Evolutionary conservation across 2,113 vertebrate genomes (phyloP), one percentile per base, ranked within the genome.

Genomic region (Cottus gobio): DNA sequence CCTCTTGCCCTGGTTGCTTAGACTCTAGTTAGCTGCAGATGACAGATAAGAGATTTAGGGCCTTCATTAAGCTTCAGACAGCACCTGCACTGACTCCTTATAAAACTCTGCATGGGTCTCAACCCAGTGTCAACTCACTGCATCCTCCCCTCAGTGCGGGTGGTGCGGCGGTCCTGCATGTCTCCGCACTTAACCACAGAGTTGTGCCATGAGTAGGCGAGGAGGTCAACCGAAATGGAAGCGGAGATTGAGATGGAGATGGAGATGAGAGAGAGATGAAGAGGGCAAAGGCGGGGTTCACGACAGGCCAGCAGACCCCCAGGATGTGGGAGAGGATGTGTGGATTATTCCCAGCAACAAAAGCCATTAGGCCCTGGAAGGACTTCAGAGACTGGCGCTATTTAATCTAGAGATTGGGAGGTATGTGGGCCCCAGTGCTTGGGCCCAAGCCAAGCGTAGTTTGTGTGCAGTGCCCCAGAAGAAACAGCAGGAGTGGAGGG

Each of bases 281-380:
- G 81, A 79, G 86, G 79, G 90, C 68, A 71, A 85, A 86, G 72
- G 82, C 72, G 57, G 89, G 89, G 82, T 89, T 89, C 90, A 74
- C 83, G 68, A 92, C 85, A 86, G 88, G 85, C 89, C 73, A 81
- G 83, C 60, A 39, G 84, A 94, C 93, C 93, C 94, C 93, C 90
- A 93, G 93, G 93, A 96, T 94, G 94, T 95, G 94, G 92, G 94
- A 95, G 94, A 95, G 95, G 95, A 96, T 95, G 94, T 95, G 94
- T 90, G 92, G 93, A 94, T 95, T 94, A 95, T 95, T 95, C 90
- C 91, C 91, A 94, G 94, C 93, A 95, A 95, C 95, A 95, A 95
- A 95, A 94, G 95, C 95, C 92, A 94, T 96, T 95, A 94, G 93
- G 75, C 88, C 83, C 87, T 96, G 95, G 95, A 96, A 93, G 63